Percentiles rank a stretch among this genome's conserved stretches.
These are phyloP conservation scores for Drosophila ogumai DNA, from an alignment of 1,140 invertebrate species.

Conservation along the genomic window DNA sequence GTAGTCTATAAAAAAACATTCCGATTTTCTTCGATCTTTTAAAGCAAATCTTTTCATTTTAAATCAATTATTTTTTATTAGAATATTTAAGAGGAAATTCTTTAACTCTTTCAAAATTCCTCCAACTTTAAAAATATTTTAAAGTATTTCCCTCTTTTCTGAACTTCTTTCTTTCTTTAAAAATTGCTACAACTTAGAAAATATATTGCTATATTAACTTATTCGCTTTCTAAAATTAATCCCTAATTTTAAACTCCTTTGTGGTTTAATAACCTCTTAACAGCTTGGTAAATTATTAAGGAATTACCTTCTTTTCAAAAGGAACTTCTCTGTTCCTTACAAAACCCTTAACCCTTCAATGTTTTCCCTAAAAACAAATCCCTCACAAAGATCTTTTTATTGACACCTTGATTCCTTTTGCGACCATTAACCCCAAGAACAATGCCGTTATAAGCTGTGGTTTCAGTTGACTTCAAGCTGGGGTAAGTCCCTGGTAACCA, in stretches of 20 bases:
- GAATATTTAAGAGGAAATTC: too few relatives aligned
- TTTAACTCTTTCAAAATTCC: too few relatives aligned
- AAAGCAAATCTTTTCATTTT: fast-evolving
- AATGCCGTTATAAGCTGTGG: slow-evolving; percentile 16
- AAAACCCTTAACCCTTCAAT: background rate
- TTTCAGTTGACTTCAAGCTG: slow-evolving; percentile 28
- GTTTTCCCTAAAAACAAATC: background rate
- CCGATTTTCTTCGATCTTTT: too few relatives aligned
- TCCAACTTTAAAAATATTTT: too few relatives aligned
- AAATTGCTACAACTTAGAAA: background rate
- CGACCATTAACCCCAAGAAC: slow-evolving; percentile 57
- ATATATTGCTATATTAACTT: background rate
- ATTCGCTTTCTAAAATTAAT: background rate
- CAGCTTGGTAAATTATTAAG: background rate
- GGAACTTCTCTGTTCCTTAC: background rate
- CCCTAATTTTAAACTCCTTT: too few relatives aligned
- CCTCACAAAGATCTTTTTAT: background rate
- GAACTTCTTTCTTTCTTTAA: too few relatives aligned
- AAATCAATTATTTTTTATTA: background rate
- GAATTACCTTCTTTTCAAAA: too few relatives aligned
- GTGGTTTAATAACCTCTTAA: background rate
- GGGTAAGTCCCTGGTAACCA: slow-evolving; percentile 15
- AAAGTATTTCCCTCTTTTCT: too few relatives aligned
- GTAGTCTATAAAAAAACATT: background rate
- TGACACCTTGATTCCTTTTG: slow-evolving; percentile 22